These are phyloP conservation scores for Percopsis transmontana DNA, from an alignment of 2,113 vertebrate species.

Conservation along the genomic window DNA sequence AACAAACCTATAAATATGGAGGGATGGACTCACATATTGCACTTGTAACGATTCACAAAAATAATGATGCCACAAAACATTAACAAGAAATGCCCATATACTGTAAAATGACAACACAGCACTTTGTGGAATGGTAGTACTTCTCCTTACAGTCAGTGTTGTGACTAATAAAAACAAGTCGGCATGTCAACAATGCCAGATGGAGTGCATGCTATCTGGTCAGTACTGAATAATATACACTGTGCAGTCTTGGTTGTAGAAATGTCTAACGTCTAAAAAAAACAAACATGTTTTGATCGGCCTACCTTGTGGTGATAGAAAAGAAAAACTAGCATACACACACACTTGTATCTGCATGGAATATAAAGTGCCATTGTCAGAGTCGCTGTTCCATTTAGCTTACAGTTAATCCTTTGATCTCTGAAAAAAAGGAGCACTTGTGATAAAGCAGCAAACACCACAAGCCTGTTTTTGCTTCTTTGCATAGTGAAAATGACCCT, in stretches of 20 bases:
- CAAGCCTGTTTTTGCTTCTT: slow-evolving; percentile 21
- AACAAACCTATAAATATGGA: slow-evolving; percentile 42
- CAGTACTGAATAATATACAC: slow-evolving; percentile 2
- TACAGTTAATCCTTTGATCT: slow-evolving; percentile 41
- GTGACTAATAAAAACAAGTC: slow-evolving; percentile 27
- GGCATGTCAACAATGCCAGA: slow-evolving; percentile 5
- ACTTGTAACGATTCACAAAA: slow-evolving; percentile 32
- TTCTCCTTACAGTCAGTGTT: slow-evolving; percentile 17
- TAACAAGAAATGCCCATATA: too few relatives aligned
- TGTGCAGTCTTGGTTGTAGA: slow-evolving; percentile 17
- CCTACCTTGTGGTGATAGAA: slow-evolving; percentile 21
- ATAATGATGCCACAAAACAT: slow-evolving; percentile 23
- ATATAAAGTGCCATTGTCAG: slow-evolving; percentile 65
- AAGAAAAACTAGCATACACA: slow-evolving; percentile 30
- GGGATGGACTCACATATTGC: slow-evolving; percentile 52
- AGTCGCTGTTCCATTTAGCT: slow-evolving; percentile 39
- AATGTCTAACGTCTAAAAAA: slow-evolving; percentile 24
- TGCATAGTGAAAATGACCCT: slow-evolving; percentile 31
- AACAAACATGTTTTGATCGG: slow-evolving; percentile 16
- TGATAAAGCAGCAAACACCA: slow-evolving; percentile 16
- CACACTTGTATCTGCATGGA: slow-evolving; percentile 25
- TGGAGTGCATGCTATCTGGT: neutral
- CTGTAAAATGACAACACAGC: neutral
- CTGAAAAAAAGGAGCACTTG: slow-evolving; percentile 15
- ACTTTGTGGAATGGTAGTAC: slow-evolving; percentile 25